Percentiles rank a stretch among this genome's conserved stretches.
These are phyloP conservation scores for Pseudomyrmex cubaensis DNA, from an alignment of 1,140 invertebrate species.

Conservation along the genomic window DNA sequence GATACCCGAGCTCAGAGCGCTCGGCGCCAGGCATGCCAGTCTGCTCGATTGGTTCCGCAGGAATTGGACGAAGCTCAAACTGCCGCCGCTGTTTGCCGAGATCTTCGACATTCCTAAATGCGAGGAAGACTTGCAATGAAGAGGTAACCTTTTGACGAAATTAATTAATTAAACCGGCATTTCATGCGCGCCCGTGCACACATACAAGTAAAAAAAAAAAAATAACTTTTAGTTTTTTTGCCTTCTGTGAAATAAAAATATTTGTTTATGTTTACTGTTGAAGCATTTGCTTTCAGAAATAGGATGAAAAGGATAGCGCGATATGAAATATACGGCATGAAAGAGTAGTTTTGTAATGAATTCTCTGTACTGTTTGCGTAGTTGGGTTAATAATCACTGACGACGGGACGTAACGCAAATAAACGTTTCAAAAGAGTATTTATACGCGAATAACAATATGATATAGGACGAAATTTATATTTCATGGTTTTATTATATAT, in stretches of 20 bases:
- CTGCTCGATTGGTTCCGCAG: conserved; percentile 96
- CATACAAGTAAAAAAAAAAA: not conserved
- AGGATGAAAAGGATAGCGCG: not conserved
- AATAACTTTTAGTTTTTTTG: too few species aligned
- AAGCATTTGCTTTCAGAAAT: not conserved
- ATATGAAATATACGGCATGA: not conserved
- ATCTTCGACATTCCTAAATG: conserved; percentile 98
- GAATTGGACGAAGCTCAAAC: conserved; percentile 93
- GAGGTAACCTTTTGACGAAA: conserved; percentile 51
- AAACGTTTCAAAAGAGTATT: conserved; percentile 4
- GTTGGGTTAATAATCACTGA: conserved; percentile 8
- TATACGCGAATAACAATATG: not conserved
- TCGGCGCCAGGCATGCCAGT: conserved; percentile 94
- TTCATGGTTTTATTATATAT: conserved; percentile 14
- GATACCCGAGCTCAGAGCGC: conserved; percentile 91
- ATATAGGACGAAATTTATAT: not conserved
- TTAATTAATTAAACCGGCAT: not conserved
- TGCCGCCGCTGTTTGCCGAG: conserved; percentile 97
- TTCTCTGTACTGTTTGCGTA: not conserved
- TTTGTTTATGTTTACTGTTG: not conserved
- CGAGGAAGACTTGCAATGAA: conserved; percentile 90
- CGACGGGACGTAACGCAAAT: not conserved
- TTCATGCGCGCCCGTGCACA: too few species aligned
- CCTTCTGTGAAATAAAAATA: too few species aligned
- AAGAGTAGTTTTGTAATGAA: not conserved